Percentiles rank a stretch among this genome's conserved stretches.
These are phyloP conservation scores for Phylloscopus trochiloides DNA, from an alignment of 2,113 vertebrate genomes.

Conservation along the genomic window DNA sequence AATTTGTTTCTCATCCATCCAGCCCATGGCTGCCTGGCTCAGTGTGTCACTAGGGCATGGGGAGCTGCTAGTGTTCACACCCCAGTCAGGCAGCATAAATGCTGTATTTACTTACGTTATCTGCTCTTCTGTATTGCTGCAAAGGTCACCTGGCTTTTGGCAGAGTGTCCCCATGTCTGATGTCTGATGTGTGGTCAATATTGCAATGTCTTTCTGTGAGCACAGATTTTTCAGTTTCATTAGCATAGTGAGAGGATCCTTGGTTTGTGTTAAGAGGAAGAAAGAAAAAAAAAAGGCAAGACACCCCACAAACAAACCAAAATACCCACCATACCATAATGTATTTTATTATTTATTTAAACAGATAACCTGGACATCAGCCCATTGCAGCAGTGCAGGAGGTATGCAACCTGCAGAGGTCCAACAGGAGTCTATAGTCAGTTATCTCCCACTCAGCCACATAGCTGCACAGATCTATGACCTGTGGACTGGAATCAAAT, in stretches of 20 bases:
- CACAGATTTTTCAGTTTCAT: neutral
- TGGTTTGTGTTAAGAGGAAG: neutral
- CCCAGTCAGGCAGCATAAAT: neutral
- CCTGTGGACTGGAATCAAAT: conserved; percentile 87
- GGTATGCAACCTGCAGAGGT: conserved; percentile 81
- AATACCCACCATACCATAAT: neutral
- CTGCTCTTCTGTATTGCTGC: neutral
- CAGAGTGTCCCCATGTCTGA: neutral
- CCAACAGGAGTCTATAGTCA: conserved; percentile 85
- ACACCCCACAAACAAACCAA: too few species aligned
- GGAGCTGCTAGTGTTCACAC: neutral
- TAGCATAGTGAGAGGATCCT: neutral
- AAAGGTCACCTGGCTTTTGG: neutral
- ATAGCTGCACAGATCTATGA: conserved; percentile 89
- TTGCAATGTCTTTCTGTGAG: neutral
- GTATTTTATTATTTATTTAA: neutral
- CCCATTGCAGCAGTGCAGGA: conserved; percentile 77
- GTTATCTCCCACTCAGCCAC: conserved; percentile 89
- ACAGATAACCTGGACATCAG: conserved; percentile 88
- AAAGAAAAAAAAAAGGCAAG: rapidly evolving
- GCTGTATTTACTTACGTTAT: neutral
- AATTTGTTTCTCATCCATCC: neutral
- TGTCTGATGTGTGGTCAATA: neutral
- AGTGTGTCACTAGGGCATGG: neutral
- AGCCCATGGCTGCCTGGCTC: neutral